These are phyloP conservation scores for Temnothorax nylanderi DNA, from an alignment of 1,140 invertebrate species.

Conservation along the genomic window DNA sequence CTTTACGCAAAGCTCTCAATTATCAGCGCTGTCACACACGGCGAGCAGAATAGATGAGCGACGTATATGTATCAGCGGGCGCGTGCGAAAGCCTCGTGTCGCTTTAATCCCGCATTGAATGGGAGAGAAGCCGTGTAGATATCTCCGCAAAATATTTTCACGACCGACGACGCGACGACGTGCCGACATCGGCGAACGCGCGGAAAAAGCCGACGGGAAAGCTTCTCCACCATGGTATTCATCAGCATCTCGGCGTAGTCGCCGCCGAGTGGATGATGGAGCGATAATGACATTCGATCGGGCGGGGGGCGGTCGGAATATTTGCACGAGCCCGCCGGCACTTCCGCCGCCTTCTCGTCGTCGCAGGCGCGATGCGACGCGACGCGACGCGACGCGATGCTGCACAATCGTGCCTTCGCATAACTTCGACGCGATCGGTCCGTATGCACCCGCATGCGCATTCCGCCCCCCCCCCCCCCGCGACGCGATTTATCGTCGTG, in stretches of 20 bases:
- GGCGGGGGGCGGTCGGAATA: neutral
- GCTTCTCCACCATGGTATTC: constrained; percentile 21
- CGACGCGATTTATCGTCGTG: constrained; percentile 14
- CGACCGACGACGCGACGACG: constrained; percentile 29
- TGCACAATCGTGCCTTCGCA: constrained; percentile 43
- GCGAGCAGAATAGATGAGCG: neutral
- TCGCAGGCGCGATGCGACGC: neutral
- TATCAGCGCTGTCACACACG: neutral
- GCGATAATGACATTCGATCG: constrained; percentile 59
- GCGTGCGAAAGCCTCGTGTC: neutral
- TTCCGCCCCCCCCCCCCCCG: neutral
- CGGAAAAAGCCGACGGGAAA: neutral
- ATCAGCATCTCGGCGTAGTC: neutral
- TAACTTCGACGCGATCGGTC: constrained; percentile 58
- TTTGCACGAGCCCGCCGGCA: constrained; percentile 26
- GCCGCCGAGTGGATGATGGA: constrained; percentile 45
- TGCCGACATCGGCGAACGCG: neutral
- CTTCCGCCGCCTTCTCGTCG: constrained; percentile 28
- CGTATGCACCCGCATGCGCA: constrained; percentile 34
- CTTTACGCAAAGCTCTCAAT: neutral
- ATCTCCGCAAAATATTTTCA: constrained; percentile 46
- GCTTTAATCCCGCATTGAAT: constrained; percentile 37
- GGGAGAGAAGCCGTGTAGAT: neutral
- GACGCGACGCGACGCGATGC: neutral
- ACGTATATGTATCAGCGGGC: constrained; percentile 4